Percentiles rank a stretch among this genome's conserved stretches.
These are phyloP conservation scores for Drosophila buzzatii DNA, from an alignment of 2,888 invertebrate genomes.

Conservation along the genomic window DNA sequence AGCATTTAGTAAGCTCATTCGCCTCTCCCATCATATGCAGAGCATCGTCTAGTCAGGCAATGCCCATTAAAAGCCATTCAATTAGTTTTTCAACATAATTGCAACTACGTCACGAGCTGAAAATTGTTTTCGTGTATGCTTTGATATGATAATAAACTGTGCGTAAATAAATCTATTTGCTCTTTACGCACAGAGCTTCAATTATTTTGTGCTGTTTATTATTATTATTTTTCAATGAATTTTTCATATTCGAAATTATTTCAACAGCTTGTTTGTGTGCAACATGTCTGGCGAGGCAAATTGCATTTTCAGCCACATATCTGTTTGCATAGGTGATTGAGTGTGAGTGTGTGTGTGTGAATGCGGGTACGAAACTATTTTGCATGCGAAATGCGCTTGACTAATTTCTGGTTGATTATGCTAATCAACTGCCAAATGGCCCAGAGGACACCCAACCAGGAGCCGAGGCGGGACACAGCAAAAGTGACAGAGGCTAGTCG, in stretches of 20 bases:
- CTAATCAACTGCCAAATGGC: constrained; percentile 50
- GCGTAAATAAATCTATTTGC: constrained; percentile 36
- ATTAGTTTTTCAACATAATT: not conserved
- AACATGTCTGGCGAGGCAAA: constrained; percentile 9
- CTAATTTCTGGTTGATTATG: constrained; percentile 64
- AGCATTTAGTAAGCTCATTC: too few relatives aligned
- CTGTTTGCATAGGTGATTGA: not conserved
- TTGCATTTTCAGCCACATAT: constrained; percentile 20
- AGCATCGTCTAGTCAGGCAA: not conserved
- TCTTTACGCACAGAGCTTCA: constrained; percentile 19
- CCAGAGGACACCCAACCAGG: not conserved
- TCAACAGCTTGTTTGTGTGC: constrained; percentile 17
- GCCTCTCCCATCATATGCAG: not conserved
- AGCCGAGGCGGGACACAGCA: not conserved
- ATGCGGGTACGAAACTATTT: constrained; percentile 15
- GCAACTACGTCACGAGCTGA: not conserved
- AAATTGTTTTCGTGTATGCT: constrained; percentile 19
- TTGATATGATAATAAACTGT: constrained; percentile 37
- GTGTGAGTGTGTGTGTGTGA: not conserved
- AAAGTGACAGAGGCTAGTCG: constrained; percentile 36
- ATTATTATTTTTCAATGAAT: constrained; percentile 24
- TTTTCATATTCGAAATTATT: constrained; percentile 18
- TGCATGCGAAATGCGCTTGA: constrained; percentile 35
- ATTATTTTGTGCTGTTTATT: constrained; percentile 41
- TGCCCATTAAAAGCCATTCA: too few relatives aligned